Base-by-base conservation (phyloP, 2,888 invertebrate species). In the Argyra leucocephala region DNA sequence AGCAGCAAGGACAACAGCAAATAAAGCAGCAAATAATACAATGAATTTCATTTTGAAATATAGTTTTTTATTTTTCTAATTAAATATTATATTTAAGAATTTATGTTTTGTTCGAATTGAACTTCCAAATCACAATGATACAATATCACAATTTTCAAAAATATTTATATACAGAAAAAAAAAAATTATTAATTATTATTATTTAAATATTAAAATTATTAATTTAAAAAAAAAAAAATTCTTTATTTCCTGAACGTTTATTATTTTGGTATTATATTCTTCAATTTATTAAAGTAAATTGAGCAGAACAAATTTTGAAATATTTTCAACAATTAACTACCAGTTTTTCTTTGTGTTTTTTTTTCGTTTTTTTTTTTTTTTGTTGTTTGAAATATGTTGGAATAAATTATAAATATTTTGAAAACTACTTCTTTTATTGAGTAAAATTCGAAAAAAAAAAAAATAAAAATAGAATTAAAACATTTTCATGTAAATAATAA, bases 41-140 rank as follows among this genome's bases (percentile, higher is more conserved):
- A 69, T 31, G 69, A 68, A 72, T 68, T 76, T 75, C 75, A 74
- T 75, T 48, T 64, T 72, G 69, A 37, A 26, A 22, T n/a, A n/a
- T n/a, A n/a, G n/a, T n/a, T 23, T 63, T 59, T 64, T 37, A 10
- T 1, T 48, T 5, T 48, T 48, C 5, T 48, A 3, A 18, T 18
- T 48, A 15, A 48, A 18, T 18, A 18, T 48, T 48, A 12, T 7
- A 31, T 31, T 4, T 31, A 12, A 48, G 15, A 48, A 48, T 48
- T 48, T 48, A 18, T 37, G 37, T n/a, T 48, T 48, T 18, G 18
- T 9, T n/a, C 48, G 5, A 48, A 48, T 15, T 48, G 18, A 15
- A 48, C 18, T 48, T 48, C 18, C 18, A 48, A 48, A 48, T 48
- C 48, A 48, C 48, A 48, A 48, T 48, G 48, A 48, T 48, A 48